phyloP scores from a whole-genome alignment of 1,140 invertebrate genomes.

The Meteorus sp. region DNA sequence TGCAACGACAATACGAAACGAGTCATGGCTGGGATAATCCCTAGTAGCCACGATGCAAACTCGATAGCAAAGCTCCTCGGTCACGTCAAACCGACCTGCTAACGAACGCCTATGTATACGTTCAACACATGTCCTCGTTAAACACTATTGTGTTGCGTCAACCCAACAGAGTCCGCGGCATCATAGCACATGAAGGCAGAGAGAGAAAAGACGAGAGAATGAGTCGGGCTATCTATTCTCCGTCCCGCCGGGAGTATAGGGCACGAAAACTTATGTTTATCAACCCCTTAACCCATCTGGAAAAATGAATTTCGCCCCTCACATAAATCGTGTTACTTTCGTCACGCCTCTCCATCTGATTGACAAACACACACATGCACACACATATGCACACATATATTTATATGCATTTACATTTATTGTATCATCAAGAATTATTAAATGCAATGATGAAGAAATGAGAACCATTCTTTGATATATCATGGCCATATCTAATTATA shows the following conservation, averaged over 20 bases:
- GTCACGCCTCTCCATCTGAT: not conserved
- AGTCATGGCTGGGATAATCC: conserved; percentile 16
- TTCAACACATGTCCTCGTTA: conserved; percentile 54
- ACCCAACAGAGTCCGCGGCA: conserved; percentile 1
- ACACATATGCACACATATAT: no score
- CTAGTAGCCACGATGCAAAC: conserved; percentile 1
- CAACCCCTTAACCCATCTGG: not conserved
- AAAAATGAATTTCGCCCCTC: not conserved
- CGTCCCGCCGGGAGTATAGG: not conserved
- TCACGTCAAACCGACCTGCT: conserved; percentile 10
- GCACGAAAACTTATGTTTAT: conserved; percentile 12
- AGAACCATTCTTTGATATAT: no score
- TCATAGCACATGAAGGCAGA: no score
- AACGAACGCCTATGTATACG: conserved; percentile 22
- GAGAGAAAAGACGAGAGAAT: no score
- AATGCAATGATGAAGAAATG: no score
- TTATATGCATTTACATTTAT: no score
- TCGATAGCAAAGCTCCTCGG: not conserved
- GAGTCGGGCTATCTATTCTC: not conserved
- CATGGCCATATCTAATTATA: no score
- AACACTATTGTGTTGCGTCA: conserved; percentile 51
- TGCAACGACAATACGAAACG: not conserved
- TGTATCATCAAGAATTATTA: no score
- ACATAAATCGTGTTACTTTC: not conserved
- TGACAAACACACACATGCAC: no score